A percentile compares a stretch with the other conserved stretches of the same genome.
These are phyloP conservation scores for Actenoides lindsayi DNA, from an alignment of 2,113 vertebrate genomes.

Conservation along the genomic window DNA sequence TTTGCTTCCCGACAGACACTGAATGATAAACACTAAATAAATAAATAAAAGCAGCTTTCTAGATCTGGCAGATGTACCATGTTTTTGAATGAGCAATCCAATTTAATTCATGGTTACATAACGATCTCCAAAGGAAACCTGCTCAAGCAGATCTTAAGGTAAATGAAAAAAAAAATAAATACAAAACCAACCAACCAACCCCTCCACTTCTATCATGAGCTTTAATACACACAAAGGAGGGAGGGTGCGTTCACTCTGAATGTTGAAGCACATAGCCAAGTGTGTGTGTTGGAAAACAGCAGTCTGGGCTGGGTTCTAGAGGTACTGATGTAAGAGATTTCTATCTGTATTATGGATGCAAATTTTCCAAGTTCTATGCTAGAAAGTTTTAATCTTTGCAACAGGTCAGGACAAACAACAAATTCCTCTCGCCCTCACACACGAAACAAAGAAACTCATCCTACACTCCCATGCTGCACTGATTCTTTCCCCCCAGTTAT, in stretches of 20 bases:
- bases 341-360: neutral
- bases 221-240: neutral
- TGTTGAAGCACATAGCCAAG: neutral
- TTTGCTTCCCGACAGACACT: neutral
- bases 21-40: neutral
- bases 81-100: neutral
- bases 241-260: neutral
- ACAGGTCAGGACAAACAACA: conserved; percentile 9
- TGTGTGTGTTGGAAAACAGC: neutral
- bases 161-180: neutral
- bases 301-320: neutral
- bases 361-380: neutral
- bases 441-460: neutral
- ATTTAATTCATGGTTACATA: neutral
- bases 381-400: neutral
- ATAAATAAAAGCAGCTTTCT: neutral
- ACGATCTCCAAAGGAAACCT: neutral
- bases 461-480: neutral
- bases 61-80: neutral
- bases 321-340: conserved; percentile 6
- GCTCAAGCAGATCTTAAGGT: neutral
- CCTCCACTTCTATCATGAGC: neutral
- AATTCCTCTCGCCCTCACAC: neutral
- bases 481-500: neutral
- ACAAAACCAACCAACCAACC: neutral